phyloP scores from a whole-genome alignment of 2,888 invertebrate species.

The Acanthosoma haemorrhoidale region DNA sequence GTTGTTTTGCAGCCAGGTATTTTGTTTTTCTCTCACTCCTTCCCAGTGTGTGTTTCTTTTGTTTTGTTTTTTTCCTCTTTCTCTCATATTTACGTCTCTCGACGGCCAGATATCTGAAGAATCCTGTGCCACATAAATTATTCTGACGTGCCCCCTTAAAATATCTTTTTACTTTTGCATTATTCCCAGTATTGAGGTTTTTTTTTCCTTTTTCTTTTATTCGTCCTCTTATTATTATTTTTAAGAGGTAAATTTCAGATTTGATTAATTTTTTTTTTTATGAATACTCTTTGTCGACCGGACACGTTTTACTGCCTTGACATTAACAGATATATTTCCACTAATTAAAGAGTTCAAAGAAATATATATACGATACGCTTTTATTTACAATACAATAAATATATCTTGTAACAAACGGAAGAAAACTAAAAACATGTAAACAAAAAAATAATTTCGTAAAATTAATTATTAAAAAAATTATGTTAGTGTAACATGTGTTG shows the following conservation, averaged over 20 bases:
- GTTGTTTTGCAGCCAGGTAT: constrained; percentile 17
- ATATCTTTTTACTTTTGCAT: constrained; percentile 12
- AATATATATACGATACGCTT: no score
- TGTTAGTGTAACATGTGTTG: no score
- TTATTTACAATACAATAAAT: no score
- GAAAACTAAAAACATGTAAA: no score
- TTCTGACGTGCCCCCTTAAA: constrained; percentile 21
- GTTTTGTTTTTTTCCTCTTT: constrained; percentile 25
- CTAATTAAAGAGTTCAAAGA: no score
- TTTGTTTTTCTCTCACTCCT: constrained; percentile 22
- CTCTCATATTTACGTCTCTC: constrained; percentile 24
- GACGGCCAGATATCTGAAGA: constrained; percentile 19
- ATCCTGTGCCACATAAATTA: constrained; percentile 21
- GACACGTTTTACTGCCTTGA: no score
- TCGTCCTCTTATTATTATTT: no score
- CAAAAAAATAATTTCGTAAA: no score
- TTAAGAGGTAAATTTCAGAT: neutral
- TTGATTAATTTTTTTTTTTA: neutral
- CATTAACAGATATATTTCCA: no score
- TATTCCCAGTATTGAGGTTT: neutral
- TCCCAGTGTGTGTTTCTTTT: neutral
- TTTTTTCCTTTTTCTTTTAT: neutral
- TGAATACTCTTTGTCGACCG: no score
- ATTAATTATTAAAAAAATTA: no score
- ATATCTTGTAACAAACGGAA: no score